phyloP scores from a whole-genome alignment of 2,888 invertebrate species.

The Cosmopolites sordidus region DNA sequence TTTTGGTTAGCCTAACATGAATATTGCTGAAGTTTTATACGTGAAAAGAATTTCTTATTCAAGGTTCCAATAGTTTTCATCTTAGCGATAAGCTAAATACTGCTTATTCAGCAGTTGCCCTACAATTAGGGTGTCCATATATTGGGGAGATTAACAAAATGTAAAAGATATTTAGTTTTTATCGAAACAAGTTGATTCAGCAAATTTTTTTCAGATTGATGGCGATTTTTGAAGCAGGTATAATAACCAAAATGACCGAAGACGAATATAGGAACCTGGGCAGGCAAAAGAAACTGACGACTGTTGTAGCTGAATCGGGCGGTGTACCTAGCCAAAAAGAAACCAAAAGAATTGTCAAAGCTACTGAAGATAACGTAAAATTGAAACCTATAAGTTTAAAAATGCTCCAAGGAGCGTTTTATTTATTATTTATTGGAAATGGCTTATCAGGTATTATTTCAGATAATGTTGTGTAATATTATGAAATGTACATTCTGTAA shows the following conservation, averaged over 20 bases:
- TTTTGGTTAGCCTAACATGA: conserved; percentile 55
- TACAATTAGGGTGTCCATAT: conserved; percentile 73
- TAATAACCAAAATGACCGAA: conserved; percentile 70
- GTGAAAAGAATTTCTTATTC: no score
- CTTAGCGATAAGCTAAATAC: conserved; percentile 73
- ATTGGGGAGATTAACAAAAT: conserved; percentile 68
- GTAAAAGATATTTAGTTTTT: conserved; percentile 48
- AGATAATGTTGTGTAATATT: not conserved
- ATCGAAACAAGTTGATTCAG: not conserved
- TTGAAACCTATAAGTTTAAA: conserved; percentile 64
- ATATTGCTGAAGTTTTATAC: no score
- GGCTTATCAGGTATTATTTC: conserved; percentile 54
- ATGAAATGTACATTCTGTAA: not conserved
- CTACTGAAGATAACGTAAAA: conserved; percentile 42
- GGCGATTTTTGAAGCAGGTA: conserved; percentile 71
- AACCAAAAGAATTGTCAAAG: conserved; percentile 36
- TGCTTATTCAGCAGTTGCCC: conserved; percentile 71
- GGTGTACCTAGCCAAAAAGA: conserved; percentile 41
- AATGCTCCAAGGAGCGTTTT: conserved; percentile 72
- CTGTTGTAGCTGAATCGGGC: conserved; percentile 46
- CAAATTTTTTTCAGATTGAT: conserved; percentile 56
- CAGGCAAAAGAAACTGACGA: conserved; percentile 48
- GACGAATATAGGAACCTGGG: conserved; percentile 70
- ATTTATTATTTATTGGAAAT: conserved; percentile 63
- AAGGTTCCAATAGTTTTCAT: conserved; percentile 65